Evolutionary conservation across 2,797 vertebrate genomes (phyloP).

Genomic region (Parauchenoglanis punctatus): DNA sequence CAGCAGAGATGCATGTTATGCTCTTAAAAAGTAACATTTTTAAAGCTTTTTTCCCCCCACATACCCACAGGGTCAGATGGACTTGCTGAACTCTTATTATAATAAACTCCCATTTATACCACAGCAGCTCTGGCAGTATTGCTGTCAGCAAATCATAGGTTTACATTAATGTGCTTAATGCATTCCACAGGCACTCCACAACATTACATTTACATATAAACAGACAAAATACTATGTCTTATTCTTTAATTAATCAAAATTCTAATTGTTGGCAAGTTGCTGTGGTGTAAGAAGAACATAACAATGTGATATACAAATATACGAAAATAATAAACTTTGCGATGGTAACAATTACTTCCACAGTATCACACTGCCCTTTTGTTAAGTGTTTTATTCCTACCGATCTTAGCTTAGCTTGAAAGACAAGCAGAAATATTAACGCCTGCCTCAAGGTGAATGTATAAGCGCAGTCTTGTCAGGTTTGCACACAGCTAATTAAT

Average conservation of each 20-base stretch:
- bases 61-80: not conserved
- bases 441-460: not conserved
- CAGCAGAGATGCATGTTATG: not conserved
- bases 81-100: constrained; percentile 15
- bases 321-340: not conserved
- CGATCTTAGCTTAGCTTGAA: not conserved
- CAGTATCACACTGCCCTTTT: not conserved
- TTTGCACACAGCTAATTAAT: not conserved
- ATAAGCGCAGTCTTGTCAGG: not conserved
- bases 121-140: not conserved
- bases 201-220: not conserved
- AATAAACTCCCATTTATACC: not conserved
- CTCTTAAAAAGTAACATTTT: not conserved
- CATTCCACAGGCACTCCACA: not conserved
- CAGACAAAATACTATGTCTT: not conserved
- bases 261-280: not conserved
- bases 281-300: not conserved
- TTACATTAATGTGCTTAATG: constrained; percentile 4
- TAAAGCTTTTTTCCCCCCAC: not conserved
- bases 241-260: not conserved
- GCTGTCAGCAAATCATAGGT: not conserved
- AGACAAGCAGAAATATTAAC: not conserved
- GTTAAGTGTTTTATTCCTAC: not conserved
- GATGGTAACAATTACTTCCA: not conserved
- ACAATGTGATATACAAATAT: not conserved